These are phyloP conservation scores for Ochropleura plecta DNA, from an alignment of 2,888 invertebrate species.

Conservation along the genomic window DNA sequence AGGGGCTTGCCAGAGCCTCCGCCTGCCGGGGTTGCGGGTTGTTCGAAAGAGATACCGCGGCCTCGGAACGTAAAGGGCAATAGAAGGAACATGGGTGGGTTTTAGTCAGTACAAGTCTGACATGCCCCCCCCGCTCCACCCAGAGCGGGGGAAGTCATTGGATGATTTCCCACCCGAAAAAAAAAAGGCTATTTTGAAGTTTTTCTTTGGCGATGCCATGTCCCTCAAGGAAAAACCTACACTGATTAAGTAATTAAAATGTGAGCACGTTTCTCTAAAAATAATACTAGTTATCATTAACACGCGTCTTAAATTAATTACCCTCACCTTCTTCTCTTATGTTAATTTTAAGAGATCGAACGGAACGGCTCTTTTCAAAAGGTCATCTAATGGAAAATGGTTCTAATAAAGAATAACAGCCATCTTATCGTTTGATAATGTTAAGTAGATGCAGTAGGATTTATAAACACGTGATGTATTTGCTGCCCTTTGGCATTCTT, in stretches of 20 bases:
- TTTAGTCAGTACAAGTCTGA: too few species aligned
- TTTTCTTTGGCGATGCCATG: background rate
- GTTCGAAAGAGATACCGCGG: too few species aligned
- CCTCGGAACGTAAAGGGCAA: too few species aligned
- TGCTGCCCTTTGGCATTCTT: background rate
- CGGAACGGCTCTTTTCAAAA: background rate
- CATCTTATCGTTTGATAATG: background rate
- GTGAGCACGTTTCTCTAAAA: constrained; percentile 26
- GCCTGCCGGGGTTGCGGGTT: too few species aligned
- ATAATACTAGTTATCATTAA: constrained; percentile 10
- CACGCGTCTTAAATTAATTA: background rate
- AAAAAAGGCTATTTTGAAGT: constrained; percentile 13
- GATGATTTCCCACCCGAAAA: too few species aligned
- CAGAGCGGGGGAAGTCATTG: too few species aligned
- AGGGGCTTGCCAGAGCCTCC: too few species aligned
- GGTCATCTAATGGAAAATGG: background rate
- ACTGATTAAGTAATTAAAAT: constrained; percentile 6
- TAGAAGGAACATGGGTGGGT: too few species aligned
- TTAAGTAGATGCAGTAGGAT: background rate
- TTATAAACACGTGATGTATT: background rate
- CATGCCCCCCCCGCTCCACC: too few species aligned
- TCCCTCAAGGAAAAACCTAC: constrained; percentile 13
- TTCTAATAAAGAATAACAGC: background rate
- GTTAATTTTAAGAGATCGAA: background rate
- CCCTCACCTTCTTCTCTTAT: background rate